These are phyloP conservation scores for Thecophora atra DNA, from an alignment of 2,888 invertebrate species.

Conservation along the genomic window DNA sequence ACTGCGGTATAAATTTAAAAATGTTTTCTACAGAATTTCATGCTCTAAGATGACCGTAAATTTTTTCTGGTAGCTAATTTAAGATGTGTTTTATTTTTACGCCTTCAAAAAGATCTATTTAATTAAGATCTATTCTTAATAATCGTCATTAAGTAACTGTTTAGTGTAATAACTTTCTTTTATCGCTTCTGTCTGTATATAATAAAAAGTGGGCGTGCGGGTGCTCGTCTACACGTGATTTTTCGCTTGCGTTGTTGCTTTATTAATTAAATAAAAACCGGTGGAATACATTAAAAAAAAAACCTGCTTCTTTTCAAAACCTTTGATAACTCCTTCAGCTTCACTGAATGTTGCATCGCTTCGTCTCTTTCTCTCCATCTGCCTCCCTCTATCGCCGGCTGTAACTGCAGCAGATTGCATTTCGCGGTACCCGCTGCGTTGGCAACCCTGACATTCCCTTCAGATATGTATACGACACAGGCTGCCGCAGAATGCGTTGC, in stretches of 20 bases:
- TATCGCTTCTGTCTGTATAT: neutral
- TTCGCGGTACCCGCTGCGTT: slow-evolving; percentile 80
- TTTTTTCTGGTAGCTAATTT: neutral
- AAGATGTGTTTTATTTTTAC: neutral
- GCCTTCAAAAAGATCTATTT: neutral
- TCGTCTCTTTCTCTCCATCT: neutral
- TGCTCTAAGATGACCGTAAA: neutral
- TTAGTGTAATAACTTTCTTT: slow-evolving; percentile 1
- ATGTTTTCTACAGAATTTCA: neutral
- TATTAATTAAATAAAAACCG: neutral
- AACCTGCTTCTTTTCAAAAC: neutral
- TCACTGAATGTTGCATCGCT: neutral
- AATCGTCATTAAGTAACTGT: neutral
- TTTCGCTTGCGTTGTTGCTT: neutral
- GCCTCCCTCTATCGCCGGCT: slow-evolving; percentile 55
- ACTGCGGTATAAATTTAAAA: slow-evolving; percentile 26
- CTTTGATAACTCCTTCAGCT: no score
- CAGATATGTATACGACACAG: slow-evolving; percentile 82
- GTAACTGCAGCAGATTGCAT: slow-evolving; percentile 63
- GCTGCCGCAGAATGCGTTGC: slow-evolving; percentile 80
- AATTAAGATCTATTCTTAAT: neutral
- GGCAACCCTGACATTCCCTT: slow-evolving; percentile 83
- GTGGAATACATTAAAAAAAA: neutral
- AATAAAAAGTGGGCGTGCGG: slow-evolving; percentile 22
- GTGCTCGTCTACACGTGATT: slow-evolving; percentile 24